Percentiles rank a stretch among this genome's conserved stretches.
These are phyloP conservation scores for Stichodactyla mertensii DNA, from an alignment of 64 coral and sea anemone species.

Conservation along the genomic window DNA sequence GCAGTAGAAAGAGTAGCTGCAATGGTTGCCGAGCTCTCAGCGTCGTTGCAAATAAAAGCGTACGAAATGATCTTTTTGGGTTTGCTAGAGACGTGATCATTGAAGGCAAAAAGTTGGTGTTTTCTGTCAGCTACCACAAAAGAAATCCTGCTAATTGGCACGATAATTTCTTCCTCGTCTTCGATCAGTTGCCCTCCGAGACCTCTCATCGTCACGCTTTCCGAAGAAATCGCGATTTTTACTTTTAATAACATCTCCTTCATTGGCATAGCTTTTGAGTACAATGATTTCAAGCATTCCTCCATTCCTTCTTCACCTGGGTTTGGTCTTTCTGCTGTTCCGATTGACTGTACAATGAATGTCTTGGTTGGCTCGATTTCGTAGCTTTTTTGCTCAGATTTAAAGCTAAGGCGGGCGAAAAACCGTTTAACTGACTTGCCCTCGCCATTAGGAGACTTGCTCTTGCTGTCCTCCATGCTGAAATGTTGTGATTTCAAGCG, in stretches of 20 bases:
- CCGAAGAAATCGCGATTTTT: conserved; percentile 57
- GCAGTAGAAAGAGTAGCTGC: conserved; percentile 68
- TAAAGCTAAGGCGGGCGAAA: conserved; percentile 28
- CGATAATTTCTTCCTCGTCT: conserved; percentile 42
- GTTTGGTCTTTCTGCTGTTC: conserved; percentile 51
- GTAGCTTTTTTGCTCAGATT: conserved; percentile 52
- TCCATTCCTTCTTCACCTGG: conserved; percentile 78
- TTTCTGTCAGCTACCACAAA: conserved; percentile 85
- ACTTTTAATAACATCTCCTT: conserved; percentile 46
- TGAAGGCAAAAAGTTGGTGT: conserved; percentile 94
- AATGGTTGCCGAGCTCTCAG: conserved; percentile 70
- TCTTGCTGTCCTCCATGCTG: background rate
- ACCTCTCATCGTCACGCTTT: conserved; percentile 45
- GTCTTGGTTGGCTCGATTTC: conserved; percentile 55
- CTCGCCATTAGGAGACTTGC: conserved; percentile 14
- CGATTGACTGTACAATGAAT: conserved; percentile 79
- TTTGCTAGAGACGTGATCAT: conserved; percentile 76
- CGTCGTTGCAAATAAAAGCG: conserved; percentile 81
- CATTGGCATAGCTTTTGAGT: conserved; percentile 40
- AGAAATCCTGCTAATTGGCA: conserved; percentile 80
- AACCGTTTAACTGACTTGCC: conserved; percentile 3
- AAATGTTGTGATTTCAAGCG: background rate
- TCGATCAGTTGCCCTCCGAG: conserved; percentile 25
- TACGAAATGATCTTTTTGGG: conserved; percentile 63
- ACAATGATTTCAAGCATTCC: conserved; percentile 56